Percentiles rank a stretch among this genome's conserved stretches.
Evolutionary conservation across 2,797 vertebrate species (phyloP).

Genomic region (Mormyrops boulengeri): DNA sequence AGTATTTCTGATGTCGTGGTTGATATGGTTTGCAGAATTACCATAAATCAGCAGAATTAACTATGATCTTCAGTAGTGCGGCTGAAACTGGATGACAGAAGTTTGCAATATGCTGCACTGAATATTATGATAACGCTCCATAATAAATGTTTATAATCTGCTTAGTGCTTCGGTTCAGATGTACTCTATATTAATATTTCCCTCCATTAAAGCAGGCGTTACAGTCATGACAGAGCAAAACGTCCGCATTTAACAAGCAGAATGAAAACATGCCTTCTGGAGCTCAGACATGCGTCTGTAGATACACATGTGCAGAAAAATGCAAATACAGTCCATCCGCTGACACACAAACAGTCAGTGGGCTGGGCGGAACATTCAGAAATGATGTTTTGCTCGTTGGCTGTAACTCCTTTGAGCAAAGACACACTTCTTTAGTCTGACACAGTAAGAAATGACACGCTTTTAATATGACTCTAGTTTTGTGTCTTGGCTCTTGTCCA

Average conservation of each 20-base stretch:
- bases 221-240: conserved; percentile 42
- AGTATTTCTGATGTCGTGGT: conserved; percentile 91
- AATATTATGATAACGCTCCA: conserved; percentile 99
- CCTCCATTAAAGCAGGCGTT: conserved; percentile 56
- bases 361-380: background rate
- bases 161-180: conserved; percentile 92
- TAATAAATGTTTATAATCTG: conserved; percentile 99
- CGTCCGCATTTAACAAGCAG: conserved; percentile 48
- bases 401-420: background rate
- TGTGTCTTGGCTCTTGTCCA: background rate
- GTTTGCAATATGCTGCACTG: conserved; percentile 94
- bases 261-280: conserved; percentile 39
- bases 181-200: conserved; percentile 90
- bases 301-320: conserved; percentile 2
- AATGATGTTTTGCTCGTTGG: background rate
- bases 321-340: background rate
- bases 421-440: background rate
- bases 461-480: background rate
- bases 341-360: background rate
- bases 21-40: conserved; percentile 87
- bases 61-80: conserved; percentile 95
- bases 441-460: background rate
- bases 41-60: conserved; percentile 99
- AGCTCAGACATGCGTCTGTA: background rate
- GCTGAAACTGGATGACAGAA: conserved; percentile 90